Evolutionary conservation across 2,113 vertebrate species (phyloP).

Genomic region (Sigmodon hispidus): DNA sequence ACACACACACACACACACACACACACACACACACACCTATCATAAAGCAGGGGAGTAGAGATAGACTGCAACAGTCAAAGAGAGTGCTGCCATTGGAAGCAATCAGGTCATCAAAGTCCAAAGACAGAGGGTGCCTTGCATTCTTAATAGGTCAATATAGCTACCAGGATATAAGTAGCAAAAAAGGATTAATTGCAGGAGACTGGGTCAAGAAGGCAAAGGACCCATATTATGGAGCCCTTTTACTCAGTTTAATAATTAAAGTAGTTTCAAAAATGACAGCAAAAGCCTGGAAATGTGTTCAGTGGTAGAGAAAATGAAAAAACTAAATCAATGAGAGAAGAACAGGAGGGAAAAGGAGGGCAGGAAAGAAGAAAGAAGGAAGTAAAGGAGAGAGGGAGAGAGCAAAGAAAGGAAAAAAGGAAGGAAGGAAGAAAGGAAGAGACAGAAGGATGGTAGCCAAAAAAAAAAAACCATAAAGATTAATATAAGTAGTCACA

Average conservation of each 20-base stretch:
- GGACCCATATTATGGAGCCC: neutral
- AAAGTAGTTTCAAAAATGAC: slow-evolving; percentile 33
- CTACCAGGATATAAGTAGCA: neutral
- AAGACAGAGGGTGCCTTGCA: neutral
- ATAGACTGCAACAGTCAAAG: neutral
- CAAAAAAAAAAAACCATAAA: neutral
- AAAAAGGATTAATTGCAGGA: neutral
- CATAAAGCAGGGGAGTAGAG: neutral
- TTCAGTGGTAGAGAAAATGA: neutral
- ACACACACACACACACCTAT: neutral
- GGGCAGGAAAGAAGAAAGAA: neutral
- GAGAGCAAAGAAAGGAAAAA: neutral
- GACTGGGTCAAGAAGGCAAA: neutral
- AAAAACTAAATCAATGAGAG: neutral
- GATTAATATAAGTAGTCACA: neutral
- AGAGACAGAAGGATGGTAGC: neutral
- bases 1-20: neutral
- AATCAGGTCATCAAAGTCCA: neutral
- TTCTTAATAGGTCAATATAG: neutral
- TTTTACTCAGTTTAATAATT: neutral
- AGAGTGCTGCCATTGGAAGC: neutral
- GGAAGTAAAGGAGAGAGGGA: no score
- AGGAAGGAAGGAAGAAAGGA: neutral
- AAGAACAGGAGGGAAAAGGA: neutral
- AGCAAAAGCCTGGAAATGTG: neutral